Evolutionary conservation across 2,797 vertebrate genomes (phyloP).

Genomic region (Intellagama lesueurii): DNA sequence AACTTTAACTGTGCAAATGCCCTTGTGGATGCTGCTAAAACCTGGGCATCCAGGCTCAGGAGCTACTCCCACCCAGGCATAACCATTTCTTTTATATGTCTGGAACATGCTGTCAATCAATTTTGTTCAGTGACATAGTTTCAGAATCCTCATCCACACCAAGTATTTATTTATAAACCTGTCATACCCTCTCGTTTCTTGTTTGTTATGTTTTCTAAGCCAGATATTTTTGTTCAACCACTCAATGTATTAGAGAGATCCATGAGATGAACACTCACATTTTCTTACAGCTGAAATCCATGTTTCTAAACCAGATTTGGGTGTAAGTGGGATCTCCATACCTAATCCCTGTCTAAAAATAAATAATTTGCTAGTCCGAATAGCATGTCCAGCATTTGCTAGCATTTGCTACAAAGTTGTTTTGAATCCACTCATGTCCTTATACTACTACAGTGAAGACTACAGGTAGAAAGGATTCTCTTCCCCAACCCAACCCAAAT

Average conservation of each 20-base stretch:
- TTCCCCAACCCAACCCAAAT: not conserved
- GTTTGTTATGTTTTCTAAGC: too few relatives aligned
- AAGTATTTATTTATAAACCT: not conserved
- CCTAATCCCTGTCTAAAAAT: not conserved
- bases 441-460: not conserved
- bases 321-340: not conserved
- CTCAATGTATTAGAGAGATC: not conserved
- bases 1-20: too few relatives aligned
- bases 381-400: not conserved
- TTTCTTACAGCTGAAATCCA: not conserved
- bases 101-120: not conserved
- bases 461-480: not conserved
- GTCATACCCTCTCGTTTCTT: not conserved
- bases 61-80: not conserved
- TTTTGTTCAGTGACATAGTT: not conserved
- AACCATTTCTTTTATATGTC: not conserved
- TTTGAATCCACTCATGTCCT: not conserved
- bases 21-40: too few relatives aligned
- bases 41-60: not conserved
- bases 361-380: not conserved
- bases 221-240: not conserved
- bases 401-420: not conserved
- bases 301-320: not conserved
- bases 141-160: not conserved
- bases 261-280: not conserved